Evolutionary conservation across 1,140 invertebrate genomes (phyloP), one percentile per base, ranked within the genome.

Genomic region (Araneus ventricosus): DNA sequence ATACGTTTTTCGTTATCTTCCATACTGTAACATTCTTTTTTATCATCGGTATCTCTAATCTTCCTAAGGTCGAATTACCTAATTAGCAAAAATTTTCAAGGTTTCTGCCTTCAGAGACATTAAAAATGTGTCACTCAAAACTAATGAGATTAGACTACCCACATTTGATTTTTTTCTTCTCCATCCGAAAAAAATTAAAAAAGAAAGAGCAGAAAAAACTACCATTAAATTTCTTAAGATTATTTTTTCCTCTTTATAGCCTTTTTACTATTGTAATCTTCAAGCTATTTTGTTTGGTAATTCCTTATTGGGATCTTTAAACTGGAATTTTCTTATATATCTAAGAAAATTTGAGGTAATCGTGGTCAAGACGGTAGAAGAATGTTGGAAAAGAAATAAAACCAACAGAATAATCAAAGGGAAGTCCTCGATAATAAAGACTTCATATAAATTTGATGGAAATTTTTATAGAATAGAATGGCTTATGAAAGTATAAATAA

Each of bases 11-110:
- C 86, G 41, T 88, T 67, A 88, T 88, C 59, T 88, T 86, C 86
- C 86, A 88, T 88, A 88, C 27, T 70, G 61, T 70, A 27, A 88
- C 59, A 70, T 70, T 45, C 61, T 88, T 88, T 67, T 88, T 88
- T 17, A 70, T 61, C 61, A 24, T 10, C 22, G 30, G 20, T 27
- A 6, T 70, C 61, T 41, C 86, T 70, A 67, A 88, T 88, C 86
- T 67, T 17, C 8, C 45, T 59, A n/a, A 45, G 86, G 86, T 88
- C 30, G 67, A 88, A 88, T 88, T 70, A 88, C 86, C 61, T 67
- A 88, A 88, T 88, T 88, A 88, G 86, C n/a, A 45, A 63, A n/a
- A 41, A 39, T 88, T 70, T 45, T n/a, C 22, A 88, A 45, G 61
- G 59, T 67, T 88, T 70, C 63, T 63, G n/a, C 22, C 24, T 70